phyloP scores from a whole-genome alignment of 1,140 invertebrate species.

The Yoshiicerus persimilis region DNA sequence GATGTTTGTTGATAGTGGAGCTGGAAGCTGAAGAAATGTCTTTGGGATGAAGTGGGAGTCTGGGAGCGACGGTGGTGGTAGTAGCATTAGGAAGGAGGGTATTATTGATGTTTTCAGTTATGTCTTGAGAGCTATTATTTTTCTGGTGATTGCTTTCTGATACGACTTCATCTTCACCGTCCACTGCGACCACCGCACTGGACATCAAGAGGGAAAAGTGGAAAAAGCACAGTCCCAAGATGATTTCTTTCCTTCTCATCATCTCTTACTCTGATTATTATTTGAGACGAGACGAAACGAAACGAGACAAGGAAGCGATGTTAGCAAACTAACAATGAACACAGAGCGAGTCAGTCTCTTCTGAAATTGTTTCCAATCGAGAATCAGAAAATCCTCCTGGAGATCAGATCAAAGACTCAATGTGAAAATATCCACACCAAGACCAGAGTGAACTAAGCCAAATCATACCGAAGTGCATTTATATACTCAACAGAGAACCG shows the following conservation, averaged over 20 bases:
- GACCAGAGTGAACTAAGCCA: not conserved
- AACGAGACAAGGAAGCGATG: not conserved
- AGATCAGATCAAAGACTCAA: not conserved
- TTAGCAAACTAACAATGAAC: slow-evolving; percentile 6
- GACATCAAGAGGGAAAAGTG: not conserved
- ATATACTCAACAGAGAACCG: too few species aligned
- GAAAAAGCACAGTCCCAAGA: not conserved
- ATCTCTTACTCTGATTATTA: slow-evolving; percentile 1
- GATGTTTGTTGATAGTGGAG: not conserved
- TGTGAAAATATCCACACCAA: not conserved
- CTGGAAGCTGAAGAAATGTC: not conserved
- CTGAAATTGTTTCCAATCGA: slow-evolving; percentile 14
- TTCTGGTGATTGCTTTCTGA: slow-evolving; percentile 6
- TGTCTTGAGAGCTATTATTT: not conserved
- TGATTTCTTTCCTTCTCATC: not conserved
- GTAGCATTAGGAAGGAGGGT: not conserved
- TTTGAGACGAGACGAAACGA: not conserved
- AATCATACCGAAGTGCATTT: not conserved
- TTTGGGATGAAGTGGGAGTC: not conserved
- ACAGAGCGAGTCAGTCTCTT: not conserved
- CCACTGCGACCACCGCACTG: not conserved
- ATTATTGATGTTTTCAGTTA: slow-evolving; percentile 1
- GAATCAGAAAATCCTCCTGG: not conserved
- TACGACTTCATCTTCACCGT: not conserved
- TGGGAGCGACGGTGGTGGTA: not conserved